Base-by-base conservation (phyloP, 2,888 invertebrate genomes). In the Nipponacmea schrenckii region DNA sequence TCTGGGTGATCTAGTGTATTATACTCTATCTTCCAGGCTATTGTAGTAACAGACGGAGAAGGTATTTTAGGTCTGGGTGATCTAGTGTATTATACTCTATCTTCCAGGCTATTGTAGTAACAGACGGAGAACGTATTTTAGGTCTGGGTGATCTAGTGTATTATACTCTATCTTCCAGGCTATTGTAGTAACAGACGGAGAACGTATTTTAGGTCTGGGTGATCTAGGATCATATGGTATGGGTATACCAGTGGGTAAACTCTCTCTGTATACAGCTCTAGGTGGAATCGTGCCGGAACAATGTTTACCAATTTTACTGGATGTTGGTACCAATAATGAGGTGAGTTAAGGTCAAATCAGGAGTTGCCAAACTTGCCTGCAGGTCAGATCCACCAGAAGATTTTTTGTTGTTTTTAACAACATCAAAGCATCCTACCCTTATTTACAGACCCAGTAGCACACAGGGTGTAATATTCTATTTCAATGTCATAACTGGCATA, bases 161-260 rank as follows among this genome's bases (percentile, higher is more conserved):
- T 39, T 65, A 65, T 17, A 1, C 17, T 15, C 39, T 20, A 14
- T 17, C 62, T 74, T 76, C 5, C 79, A 89, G 87, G 91, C 90
- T 4, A 89, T 91, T 70, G 96, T 97, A 14, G 98, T 98, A 62
- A 99, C 99, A 0, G 99, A 99, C 88, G 99, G 99, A 20, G 98
- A 99, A 90, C 92, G 99, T 70, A 99, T 99, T 88, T 91, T 99
- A 71, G 99, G 99, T 5, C 91, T 99, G 69, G 99, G 99, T 2
- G 99, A 99, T 90, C 91, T 98, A 78, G 99, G 99, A 10, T 96
- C 96, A 4, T 94, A 95, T 87, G 99, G 99, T 15, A 99, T 99
- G 97, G 99, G 98, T 73, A 99, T 99, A 85, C 98, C 99, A 0
- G 94, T 98, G 62, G 99, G 99, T 77, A 99, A 99, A 90, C 91